A percentile compares a stretch with the other conserved stretches of the same genome.
Conservation (phyloP, 2,113 vertebrate species). For the Mormoops blainvillei region DNA sequence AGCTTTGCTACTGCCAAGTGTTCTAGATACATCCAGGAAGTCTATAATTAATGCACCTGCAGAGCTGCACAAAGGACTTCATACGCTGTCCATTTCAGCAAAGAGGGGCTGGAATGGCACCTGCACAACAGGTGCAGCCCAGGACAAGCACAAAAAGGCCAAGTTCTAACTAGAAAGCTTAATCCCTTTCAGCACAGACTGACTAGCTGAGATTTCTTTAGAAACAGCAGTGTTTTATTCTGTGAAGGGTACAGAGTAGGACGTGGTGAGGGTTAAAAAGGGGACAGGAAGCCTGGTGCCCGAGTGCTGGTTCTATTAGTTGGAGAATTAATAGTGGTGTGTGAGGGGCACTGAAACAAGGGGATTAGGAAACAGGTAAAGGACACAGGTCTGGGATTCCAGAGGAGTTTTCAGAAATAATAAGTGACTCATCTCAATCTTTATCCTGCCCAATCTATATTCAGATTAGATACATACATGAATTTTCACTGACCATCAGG, state of each 20-base stretch:
- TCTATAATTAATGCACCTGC: slow-evolving; percentile 58
- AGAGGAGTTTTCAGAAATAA: neutral
- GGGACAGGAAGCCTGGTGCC: neutral
- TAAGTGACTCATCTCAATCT: neutral
- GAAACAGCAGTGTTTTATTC: neutral
- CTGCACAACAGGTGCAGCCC: neutral
- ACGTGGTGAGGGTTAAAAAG: neutral
- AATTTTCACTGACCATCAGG: neutral
- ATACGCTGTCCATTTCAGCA: neutral
- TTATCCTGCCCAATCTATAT: neutral
- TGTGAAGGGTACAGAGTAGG: neutral
- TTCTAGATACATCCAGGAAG: slow-evolving; percentile 63
- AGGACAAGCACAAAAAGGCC: slow-evolving; percentile 6
- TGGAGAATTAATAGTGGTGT: neutral
- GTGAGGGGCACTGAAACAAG: neutral
- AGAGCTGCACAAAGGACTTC: slow-evolving; percentile 22
- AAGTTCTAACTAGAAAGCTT: slow-evolving; percentile 33
- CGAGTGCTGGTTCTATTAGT: neutral
- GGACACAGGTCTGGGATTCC: neutral
- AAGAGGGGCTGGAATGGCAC: neutral
- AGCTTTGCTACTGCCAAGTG: slow-evolving; percentile 19
- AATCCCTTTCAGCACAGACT: slow-evolving; percentile 18
- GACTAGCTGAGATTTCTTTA: slow-evolving; percentile 19
- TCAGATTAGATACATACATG: neutral
- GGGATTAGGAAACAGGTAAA: neutral